Evolutionary conservation across 2,113 vertebrate genomes (phyloP).

Genomic region (Cromileptes altivelis): DNA sequence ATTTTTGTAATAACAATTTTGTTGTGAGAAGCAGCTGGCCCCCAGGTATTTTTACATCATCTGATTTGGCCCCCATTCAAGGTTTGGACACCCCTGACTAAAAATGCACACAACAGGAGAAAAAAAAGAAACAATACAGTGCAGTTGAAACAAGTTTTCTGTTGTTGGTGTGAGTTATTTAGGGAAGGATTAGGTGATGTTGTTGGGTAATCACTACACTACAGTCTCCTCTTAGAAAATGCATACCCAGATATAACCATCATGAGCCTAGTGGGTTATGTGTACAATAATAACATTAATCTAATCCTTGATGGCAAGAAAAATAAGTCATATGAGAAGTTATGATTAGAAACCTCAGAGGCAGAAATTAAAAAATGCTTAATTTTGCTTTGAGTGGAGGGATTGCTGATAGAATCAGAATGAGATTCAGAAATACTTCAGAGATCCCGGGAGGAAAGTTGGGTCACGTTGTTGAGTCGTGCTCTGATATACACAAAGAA

Average conservation of each 20-base stretch:
- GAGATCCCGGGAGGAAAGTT: too few relatives aligned
- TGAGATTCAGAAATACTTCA: too few relatives aligned
- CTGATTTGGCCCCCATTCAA: too few relatives aligned
- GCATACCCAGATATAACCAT: neutral
- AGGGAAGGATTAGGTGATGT: constrained; percentile 1
- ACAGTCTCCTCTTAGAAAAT: neutral
- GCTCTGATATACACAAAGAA: too few relatives aligned
- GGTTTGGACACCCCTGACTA: too few relatives aligned
- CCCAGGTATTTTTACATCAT: too few relatives aligned
- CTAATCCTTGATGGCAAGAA: neutral
- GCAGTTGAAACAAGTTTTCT: neutral
- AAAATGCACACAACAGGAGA: too few relatives aligned
- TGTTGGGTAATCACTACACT: neutral
- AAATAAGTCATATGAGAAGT: neutral
- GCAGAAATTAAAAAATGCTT: neutral
- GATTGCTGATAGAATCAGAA: neutral
- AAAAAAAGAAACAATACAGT: too few relatives aligned
- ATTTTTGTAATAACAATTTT: too few relatives aligned
- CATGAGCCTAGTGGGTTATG: neutral
- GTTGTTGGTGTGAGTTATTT: neutral
- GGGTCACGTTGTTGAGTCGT: too few relatives aligned
- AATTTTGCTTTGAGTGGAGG: neutral
- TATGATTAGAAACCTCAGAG: neutral
- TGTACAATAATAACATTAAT: constrained; percentile 6
- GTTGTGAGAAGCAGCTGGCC: too few relatives aligned